Evolutionary conservation across 1,140 invertebrate species (phyloP), one percentile per base, ranked within the genome.

Genomic region (Drosophila pachea): DNA sequence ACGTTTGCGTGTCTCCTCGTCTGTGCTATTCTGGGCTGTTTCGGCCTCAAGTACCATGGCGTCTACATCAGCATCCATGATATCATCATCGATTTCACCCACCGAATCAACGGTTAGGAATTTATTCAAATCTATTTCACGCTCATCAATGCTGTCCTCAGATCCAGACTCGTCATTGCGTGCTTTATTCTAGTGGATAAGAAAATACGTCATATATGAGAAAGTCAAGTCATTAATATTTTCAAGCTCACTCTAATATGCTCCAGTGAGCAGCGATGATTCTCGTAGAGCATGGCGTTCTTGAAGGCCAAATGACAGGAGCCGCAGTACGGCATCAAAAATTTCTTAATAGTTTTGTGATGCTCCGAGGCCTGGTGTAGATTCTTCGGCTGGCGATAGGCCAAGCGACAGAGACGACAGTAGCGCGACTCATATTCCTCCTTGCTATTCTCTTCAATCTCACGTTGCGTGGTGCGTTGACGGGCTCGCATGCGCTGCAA

Each of bases 71-170:
- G 73, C 76, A 52, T 87, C 83, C 68, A 88, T 90, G 31, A 89
- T 90, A 7, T 84, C 81, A 93, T 93, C 94, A 90, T 95, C 95
- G 14, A 94, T 94, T 90, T 95, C 94, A n/a, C 95, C 95, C 14
- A 95, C 94, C 14, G 94, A 95, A 89, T 95, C 95, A 7, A 96
- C 91, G 31, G 94, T 95, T 91, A 95, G 94, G 75, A 95, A 95
- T 83, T 95, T 95, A 54, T 95, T 94, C 47, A 95, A 91, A 90
- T 95, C 94, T 4, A 94, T 92, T 87, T 95, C 94, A 78, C 94
- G 93, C 67, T 94, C 94, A 75, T 93, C 93, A 2, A 90, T 93
- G 72, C 92, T 94, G 11, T 90, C 92, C 64, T 92, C 92, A 1
- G 78, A 86, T n/a, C 86, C 81, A 5, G 83, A 87, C 40, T 89